These are phyloP conservation scores for Troglohyphantes excavatus DNA, from an alignment of 2,888 invertebrate genomes.

Conservation along the genomic window DNA sequence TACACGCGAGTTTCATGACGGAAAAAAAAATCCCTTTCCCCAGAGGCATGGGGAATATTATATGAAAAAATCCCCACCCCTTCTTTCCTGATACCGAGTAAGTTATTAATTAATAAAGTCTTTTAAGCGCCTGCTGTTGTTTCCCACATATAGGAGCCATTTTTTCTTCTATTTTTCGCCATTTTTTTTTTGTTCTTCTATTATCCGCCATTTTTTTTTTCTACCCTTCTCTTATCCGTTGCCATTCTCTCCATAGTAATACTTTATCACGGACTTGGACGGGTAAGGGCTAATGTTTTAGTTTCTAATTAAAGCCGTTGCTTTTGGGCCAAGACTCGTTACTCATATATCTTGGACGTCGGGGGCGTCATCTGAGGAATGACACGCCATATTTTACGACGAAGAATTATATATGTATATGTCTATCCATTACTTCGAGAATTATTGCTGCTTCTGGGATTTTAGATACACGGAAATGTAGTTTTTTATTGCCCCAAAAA, in stretches of 20 bases:
- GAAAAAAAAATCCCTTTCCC: slow-evolving; percentile 24
- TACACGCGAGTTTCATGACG: slow-evolving; percentile 25
- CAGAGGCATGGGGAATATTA: slow-evolving; percentile 33
- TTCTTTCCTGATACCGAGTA: slow-evolving; percentile 54
- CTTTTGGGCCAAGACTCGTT: slow-evolving; percentile 25
- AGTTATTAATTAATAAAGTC: slow-evolving; percentile 78
- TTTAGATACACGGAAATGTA: slow-evolving; percentile 30
- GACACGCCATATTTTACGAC: slow-evolving; percentile 23
- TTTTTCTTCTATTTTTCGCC: neutral
- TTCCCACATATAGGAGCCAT: slow-evolving; percentile 49
- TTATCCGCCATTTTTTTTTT: neutral
- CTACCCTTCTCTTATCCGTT: slow-evolving; percentile 12
- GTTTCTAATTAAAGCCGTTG: slow-evolving; percentile 69
- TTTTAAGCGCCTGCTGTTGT: slow-evolving; percentile 69
- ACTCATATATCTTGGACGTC: slow-evolving; percentile 44
- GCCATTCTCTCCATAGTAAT: slow-evolving; percentile 50
- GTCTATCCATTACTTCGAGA: slow-evolving; percentile 25
- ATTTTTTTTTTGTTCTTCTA: slow-evolving; percentile 10
- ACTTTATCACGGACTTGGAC: slow-evolving; percentile 37
- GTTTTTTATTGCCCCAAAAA: neutral
- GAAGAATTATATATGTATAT: slow-evolving; percentile 1
- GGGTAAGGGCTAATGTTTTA: slow-evolving; percentile 67
- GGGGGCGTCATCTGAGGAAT: slow-evolving; percentile 12
- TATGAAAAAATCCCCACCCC: slow-evolving; percentile 5
- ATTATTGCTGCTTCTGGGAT: slow-evolving; percentile 35